Evolutionary conservation across 2,113 vertebrate genomes (phyloP).

Genomic region (Toxostoma redivivum): DNA sequence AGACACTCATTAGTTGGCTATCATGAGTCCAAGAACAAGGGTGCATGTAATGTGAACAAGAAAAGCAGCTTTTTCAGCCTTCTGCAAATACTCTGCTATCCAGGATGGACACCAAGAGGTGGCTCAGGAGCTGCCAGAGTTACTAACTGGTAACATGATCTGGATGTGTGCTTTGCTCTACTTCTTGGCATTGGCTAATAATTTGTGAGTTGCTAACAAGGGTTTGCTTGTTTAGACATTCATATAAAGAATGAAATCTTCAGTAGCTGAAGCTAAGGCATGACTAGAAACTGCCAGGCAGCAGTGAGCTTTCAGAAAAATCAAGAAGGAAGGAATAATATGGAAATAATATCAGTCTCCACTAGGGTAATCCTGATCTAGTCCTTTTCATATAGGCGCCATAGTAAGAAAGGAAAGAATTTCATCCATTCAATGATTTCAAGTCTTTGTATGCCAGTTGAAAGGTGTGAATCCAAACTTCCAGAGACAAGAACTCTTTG

Average conservation of each 20-base stretch:
- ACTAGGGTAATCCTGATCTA: neutral
- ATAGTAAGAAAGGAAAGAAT: neutral
- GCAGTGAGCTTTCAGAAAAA: neutral
- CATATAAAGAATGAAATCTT: neutral
- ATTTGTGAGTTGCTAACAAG: neutral
- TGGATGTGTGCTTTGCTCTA: neutral
- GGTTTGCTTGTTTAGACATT: neutral
- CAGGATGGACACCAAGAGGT: neutral
- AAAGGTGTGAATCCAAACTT: neutral
- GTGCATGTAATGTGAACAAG: neutral
- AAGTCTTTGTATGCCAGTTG: neutral
- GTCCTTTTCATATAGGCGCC: neutral
- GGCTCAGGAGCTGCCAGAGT: neutral
- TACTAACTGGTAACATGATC: neutral
- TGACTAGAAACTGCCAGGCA: neutral
- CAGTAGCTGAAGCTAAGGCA: neutral
- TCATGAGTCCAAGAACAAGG: neutral
- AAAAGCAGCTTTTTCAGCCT: neutral
- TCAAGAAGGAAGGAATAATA: neutral
- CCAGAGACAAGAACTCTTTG: neutral
- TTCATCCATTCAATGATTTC: neutral
- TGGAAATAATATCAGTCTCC: neutral
- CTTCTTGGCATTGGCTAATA: neutral
- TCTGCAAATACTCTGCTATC: neutral
- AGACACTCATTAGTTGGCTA: neutral